Evolutionary conservation across 2,888 invertebrate species (phyloP).

Genomic region (Spilosoma lubricipeda): DNA sequence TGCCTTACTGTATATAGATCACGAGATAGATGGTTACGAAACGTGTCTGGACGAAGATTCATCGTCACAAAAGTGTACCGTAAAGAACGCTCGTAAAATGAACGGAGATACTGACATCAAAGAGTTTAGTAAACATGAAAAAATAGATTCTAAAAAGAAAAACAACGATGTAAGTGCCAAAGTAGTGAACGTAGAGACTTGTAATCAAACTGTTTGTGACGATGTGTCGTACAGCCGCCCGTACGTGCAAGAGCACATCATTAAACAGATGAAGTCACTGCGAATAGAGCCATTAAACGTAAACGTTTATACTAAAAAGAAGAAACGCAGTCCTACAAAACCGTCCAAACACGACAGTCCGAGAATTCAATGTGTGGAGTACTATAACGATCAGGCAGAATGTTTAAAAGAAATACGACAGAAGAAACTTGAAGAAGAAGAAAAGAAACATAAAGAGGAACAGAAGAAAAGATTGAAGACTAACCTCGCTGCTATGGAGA

Average conservation of each 20-base stretch:
- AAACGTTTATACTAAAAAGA: constrained; percentile 70
- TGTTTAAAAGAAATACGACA: constrained; percentile 84
- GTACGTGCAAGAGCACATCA: constrained; percentile 81
- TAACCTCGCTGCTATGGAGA: constrained; percentile 71
- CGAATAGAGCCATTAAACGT: constrained; percentile 80
- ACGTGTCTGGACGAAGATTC: constrained; percentile 88
- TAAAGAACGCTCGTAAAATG: constrained; percentile 78
- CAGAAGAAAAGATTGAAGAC: constrained; percentile 69
- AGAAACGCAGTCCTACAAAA: constrained; percentile 76
- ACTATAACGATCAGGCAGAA: constrained; percentile 88
- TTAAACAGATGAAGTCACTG: constrained; percentile 82
- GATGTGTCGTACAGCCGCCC: constrained; percentile 71
- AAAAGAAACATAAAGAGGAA: constrained; percentile 73
- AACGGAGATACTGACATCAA: constrained; percentile 76
- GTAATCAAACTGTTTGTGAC: constrained; percentile 61
- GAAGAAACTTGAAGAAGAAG: constrained; percentile 75
- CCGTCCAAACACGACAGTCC: constrained; percentile 69
- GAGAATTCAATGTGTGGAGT: constrained; percentile 81
- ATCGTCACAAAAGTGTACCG: constrained; percentile 68
- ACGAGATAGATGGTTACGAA: constrained; percentile 86
- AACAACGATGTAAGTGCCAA: constrained; percentile 76
- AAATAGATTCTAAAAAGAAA: constrained; percentile 72
- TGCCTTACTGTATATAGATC: constrained; percentile 80
- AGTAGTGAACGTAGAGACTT: constrained; percentile 57
- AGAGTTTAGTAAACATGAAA: constrained; percentile 77